Conservation (phyloP, 1,140 invertebrate genomes). For the Reticulitermes speratus region DNA sequence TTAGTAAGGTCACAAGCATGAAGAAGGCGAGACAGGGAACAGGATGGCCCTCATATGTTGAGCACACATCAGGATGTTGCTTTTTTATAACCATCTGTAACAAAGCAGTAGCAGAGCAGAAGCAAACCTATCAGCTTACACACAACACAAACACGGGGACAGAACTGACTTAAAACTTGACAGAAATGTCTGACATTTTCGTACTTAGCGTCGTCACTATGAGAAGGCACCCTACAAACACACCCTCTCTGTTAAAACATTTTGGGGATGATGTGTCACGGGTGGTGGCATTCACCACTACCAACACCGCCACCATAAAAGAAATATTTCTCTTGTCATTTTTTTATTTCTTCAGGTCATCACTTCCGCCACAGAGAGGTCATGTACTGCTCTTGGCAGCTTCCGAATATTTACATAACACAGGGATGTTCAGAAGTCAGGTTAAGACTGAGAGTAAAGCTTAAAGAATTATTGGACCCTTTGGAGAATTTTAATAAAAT, state of each 20-base stretch:
- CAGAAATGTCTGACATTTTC: conserved; percentile 7
- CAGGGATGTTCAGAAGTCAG: neutral
- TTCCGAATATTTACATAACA: neutral
- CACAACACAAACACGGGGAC: neutral
- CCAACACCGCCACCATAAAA: neutral
- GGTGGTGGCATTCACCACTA: neutral
- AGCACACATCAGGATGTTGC: neutral
- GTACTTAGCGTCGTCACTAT: neutral
- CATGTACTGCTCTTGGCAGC: neutral
- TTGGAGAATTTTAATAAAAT: no score
- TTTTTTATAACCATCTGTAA: neutral
- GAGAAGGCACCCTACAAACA: neutral
- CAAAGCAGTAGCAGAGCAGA: neutral
- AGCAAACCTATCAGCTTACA: conserved; percentile 3
- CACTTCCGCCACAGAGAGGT: neutral
- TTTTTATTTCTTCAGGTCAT: neutral
- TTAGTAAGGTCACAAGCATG: conserved; percentile 11
- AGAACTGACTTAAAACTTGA: conserved; percentile 8
- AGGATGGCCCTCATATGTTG: neutral
- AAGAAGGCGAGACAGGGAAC: neutral
- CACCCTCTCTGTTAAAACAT: conserved; percentile 11
- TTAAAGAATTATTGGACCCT: no score
- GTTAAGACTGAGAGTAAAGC: no score
- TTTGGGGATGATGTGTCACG: neutral
- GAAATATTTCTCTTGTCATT: neutral